A percentile compares a stretch with the other conserved stretches of the same genome.
Conservation (phyloP, 2,888 invertebrate genomes). For the Anticlea derivata region DNA sequence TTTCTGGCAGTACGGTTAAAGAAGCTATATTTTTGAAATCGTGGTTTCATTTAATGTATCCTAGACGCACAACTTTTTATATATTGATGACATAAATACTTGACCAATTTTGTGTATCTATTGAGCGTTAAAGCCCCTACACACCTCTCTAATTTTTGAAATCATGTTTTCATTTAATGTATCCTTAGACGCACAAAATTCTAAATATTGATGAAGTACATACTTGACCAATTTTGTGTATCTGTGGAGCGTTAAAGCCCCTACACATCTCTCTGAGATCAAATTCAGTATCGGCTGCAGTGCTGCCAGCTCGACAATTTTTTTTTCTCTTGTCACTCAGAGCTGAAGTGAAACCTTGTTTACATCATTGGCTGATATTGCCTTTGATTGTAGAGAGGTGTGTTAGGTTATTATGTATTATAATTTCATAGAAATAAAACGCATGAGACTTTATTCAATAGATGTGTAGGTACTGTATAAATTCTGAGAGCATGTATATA, state of each 20-base stretch:
- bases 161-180: not conserved
- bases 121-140: no score
- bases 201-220: no score
- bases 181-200: not conserved
- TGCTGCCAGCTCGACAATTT: no score
- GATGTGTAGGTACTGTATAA: not conserved
- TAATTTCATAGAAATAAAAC: not conserved
- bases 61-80: not conserved
- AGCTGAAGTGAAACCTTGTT: no score
- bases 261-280: no score
- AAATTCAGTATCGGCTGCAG: no score
- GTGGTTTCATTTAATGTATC: no score
- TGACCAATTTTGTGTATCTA: not conserved
- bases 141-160: no score
- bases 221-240: not conserved
- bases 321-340: no score
- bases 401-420: not conserved
- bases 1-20: not conserved
- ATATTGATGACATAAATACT: not conserved
- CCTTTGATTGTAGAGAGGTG: no score
- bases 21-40: slow-evolving; percentile 1
- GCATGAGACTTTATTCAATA: not conserved
- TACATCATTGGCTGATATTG: no score
- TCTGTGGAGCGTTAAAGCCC: not conserved
- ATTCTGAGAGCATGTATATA: not conserved